These are phyloP conservation scores for Mesoligia furuncula DNA, from an alignment of 2,888 invertebrate genomes.

Conservation along the genomic window DNA sequence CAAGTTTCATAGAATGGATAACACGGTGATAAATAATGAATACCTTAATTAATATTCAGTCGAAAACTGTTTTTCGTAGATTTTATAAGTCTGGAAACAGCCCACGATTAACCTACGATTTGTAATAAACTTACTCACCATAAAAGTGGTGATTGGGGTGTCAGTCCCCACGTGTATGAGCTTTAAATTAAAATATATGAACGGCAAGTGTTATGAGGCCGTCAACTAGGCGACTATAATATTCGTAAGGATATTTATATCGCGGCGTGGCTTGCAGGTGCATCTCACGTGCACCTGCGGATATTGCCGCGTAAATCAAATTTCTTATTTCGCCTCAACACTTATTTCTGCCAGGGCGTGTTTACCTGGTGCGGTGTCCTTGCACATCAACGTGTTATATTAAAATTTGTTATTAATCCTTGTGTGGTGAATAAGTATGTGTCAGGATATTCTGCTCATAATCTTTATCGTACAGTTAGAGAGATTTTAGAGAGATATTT, in stretches of 20 bases:
- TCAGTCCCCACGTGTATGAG: slow-evolving; percentile 66
- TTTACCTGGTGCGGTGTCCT: slow-evolving; percentile 56
- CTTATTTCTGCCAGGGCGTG: slow-evolving; percentile 73
- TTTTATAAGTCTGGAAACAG: background rate
- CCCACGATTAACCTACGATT: background rate
- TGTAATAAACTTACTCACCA: background rate
- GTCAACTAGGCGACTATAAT: slow-evolving; percentile 73
- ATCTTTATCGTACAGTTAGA: background rate
- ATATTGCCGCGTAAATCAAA: slow-evolving; percentile 87
- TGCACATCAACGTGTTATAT: slow-evolving; percentile 27
- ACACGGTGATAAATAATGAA: background rate
- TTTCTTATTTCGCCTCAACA: slow-evolving; percentile 84
- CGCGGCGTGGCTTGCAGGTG: slow-evolving; percentile 65
- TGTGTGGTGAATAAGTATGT: background rate
- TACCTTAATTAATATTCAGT: background rate
- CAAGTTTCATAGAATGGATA: background rate
- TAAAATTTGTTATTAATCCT: slow-evolving; percentile 38
- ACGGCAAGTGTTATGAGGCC: slow-evolving; percentile 71
- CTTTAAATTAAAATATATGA: slow-evolving; percentile 77
- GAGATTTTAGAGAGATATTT: background rate
- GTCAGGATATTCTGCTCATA: background rate
- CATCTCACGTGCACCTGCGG: slow-evolving; percentile 85
- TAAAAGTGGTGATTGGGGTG: slow-evolving; percentile 71
- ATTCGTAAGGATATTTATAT: slow-evolving; percentile 71
- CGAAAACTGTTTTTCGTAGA: background rate